A percentile compares a stretch with the other conserved stretches of the same genome.
phyloP scores from a whole-genome alignment of 2,888 invertebrate species.

The Phasia obesa region DNA sequence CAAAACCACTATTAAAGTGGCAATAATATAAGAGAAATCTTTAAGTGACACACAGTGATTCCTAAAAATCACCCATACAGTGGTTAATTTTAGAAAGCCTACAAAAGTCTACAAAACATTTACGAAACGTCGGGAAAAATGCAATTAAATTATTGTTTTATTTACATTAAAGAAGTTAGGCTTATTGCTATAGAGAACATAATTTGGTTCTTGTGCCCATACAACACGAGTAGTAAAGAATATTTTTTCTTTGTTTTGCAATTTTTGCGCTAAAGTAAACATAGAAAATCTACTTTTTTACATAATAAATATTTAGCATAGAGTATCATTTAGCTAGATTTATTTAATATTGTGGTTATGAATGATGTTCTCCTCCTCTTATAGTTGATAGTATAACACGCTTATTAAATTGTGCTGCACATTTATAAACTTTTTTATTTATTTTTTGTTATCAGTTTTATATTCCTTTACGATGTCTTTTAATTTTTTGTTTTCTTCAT shows the following conservation, averaged over 20 bases:
- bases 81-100: no score
- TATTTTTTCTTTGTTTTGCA: background rate
- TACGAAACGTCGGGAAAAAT: no score
- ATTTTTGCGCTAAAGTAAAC: background rate
- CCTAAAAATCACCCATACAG: no score
- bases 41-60: no score
- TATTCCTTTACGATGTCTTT: constrained; percentile 3
- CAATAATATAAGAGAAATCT: no score
- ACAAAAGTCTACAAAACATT: no score
- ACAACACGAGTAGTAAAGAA: no score
- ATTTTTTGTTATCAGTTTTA: constrained; percentile 18
- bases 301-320: constrained; percentile 21
- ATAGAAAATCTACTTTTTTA: background rate
- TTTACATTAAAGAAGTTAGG: no score
- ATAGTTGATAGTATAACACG: constrained; percentile 60
- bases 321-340: constrained; percentile 36
- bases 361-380: constrained; percentile 50
- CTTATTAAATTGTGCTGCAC: constrained; percentile 64
- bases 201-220: no score
- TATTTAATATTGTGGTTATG: constrained; percentile 49
- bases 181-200: no score
- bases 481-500: background rate
- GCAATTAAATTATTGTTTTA: no score
- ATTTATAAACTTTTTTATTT: constrained; percentile 27
- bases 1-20: no score